Base-by-base conservation (phyloP, 2,113 vertebrate genomes). In the Cololabis saira region DNA sequence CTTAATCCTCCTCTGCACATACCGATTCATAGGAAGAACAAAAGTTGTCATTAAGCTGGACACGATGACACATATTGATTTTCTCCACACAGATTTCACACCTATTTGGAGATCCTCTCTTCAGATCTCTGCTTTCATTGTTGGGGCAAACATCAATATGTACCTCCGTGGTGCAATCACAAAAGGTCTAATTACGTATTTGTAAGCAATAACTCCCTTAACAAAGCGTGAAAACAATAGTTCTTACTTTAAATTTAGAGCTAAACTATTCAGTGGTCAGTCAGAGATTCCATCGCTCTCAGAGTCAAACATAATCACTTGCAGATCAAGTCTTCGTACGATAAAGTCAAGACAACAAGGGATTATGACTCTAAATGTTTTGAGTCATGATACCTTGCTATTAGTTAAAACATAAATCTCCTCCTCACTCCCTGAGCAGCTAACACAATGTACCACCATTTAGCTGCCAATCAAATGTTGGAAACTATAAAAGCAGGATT, bases 161-260 rank as follows among this genome's bases (percentile, higher is more conserved):
- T 51, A 71, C 53, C 67, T 72, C 67, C 40, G 44, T 37, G 16
- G 57, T 61, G 82, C 71, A 71, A 74, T 58, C n/a, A 82, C 68
- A 52, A 83, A 84, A 76, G 81, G 81, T 83, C 89, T 87, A 85
- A 89, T 91, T 84, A 78, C 76, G 64, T 75, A 82, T 83, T 84
- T 87, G 84, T 86, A 81, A 73, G 80, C 78, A 75, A 85, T 88
- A 85, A 84, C 72, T 84, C 56, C 69, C 61, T 73, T 80, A 82
- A 81, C 74, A 67, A 61, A 61, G 61, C 74, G 61, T 47, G 72
- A 50, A 63, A 71, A 66, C 45, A 54, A n/a, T 42, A 40, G 24
- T 16, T 18, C 33, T 44, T 45, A 67, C 85, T 82, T 80, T 60
- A 43, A 82, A 69, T 82, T 69, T 75, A 66, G 47, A 85, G 76